A percentile compares a stretch with the other conserved stretches of the same genome.
Conservation (phyloP, 1,140 invertebrate genomes). For the Oncopeltus fasciatus region DNA sequence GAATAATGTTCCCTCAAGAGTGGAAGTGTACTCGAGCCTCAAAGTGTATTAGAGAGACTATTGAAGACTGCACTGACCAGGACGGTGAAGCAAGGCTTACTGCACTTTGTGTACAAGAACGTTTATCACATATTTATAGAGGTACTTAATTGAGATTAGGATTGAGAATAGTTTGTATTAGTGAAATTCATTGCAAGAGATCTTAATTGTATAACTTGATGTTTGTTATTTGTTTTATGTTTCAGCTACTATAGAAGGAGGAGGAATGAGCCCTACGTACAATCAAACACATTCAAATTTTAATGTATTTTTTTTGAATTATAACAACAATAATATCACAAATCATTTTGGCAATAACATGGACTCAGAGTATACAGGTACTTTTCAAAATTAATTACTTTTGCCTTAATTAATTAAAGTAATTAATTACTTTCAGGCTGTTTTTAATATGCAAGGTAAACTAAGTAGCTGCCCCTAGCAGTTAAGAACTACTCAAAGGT, state of each 20-base stretch:
- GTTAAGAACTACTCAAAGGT: no score
- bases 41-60: conserved; percentile 66
- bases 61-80: conserved; percentile 89
- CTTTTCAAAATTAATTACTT: no score
- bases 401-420: no score
- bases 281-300: neutral
- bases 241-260: neutral
- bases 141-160: no score
- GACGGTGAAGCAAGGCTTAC: conserved; percentile 84
- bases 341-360: neutral
- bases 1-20: conserved; percentile 52
- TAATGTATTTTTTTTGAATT: neutral
- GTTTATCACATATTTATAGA: conserved; percentile 44
- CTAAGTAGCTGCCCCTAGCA: no score
- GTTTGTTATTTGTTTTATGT: neutral
- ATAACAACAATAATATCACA: conserved; percentile 5
- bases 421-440: no score
- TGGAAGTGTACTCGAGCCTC: conserved; percentile 51
- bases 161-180: no score
- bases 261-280: conserved; percentile 1
- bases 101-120: conserved; percentile 76
- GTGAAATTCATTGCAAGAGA: no score
- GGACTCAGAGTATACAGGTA: conserved; percentile 18
- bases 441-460: no score
- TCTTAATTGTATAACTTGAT: no score